These are phyloP conservation scores for Pherbina coryleti DNA, from an alignment of 2,888 invertebrate genomes.

Conservation along the genomic window DNA sequence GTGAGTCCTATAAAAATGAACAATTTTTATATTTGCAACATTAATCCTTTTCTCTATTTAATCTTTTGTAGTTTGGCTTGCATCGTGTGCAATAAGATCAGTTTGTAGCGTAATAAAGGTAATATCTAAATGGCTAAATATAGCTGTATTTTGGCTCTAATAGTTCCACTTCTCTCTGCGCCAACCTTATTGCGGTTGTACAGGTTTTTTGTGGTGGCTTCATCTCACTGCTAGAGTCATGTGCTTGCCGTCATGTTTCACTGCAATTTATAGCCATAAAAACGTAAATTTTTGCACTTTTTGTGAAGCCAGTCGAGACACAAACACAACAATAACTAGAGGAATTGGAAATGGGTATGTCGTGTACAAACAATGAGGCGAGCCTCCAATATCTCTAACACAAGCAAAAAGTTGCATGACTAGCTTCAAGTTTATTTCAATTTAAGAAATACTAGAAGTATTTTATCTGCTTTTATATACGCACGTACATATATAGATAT, in stretches of 20 bases:
- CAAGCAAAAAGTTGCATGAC: constrained; percentile 45
- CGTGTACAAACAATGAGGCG: constrained; percentile 55
- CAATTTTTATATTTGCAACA: too few species aligned
- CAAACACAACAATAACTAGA: constrained; percentile 4
- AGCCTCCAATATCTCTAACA: constrained; percentile 57
- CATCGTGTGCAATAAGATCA: constrained; percentile 1
- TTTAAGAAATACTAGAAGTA: constrained; percentile 17
- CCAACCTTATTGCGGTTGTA: background rate
- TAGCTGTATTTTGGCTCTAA: constrained; percentile 26
- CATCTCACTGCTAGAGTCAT: constrained; percentile 27
- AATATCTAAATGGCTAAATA: constrained; percentile 34
- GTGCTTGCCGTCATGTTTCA: constrained; percentile 33
- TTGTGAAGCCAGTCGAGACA: constrained; percentile 29
- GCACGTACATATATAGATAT: too few species aligned
- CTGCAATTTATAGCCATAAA: background rate
- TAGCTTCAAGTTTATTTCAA: constrained; percentile 42
- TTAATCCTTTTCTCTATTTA: constrained; percentile 28
- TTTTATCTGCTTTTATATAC: constrained; percentile 1
- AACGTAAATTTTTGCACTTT: background rate
- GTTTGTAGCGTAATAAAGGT: background rate
- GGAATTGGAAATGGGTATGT: constrained; percentile 48
- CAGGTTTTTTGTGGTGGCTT: background rate
- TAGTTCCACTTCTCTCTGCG: background rate
- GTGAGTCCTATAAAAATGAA: too few species aligned
- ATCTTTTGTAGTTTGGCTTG: constrained; percentile 18